phyloP scores from a whole-genome alignment of 2,113 vertebrate species.

The Engystomops pustulosus region DNA sequence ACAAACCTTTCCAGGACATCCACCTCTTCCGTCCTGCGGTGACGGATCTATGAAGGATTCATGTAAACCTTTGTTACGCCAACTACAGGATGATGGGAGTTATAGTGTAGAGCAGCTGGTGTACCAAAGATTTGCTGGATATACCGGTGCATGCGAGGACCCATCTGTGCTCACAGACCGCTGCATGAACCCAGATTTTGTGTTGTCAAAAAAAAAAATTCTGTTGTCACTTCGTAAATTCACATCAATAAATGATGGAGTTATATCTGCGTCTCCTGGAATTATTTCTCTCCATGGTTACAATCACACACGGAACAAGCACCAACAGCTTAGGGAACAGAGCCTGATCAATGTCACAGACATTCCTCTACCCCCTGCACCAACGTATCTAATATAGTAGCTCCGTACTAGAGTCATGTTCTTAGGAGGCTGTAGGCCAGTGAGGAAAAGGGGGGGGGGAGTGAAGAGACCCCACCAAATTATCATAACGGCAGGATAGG shows the following conservation, averaged over 20 bases:
- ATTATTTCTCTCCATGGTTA: no score
- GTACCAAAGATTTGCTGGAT: not conserved
- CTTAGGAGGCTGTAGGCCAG: no score
- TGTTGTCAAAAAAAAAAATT: not conserved
- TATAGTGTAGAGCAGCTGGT: slow-evolving; percentile 5
- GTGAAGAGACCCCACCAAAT: no score
- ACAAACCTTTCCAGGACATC: not conserved
- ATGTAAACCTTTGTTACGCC: slow-evolving; percentile 10
- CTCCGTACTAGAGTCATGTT: no score
- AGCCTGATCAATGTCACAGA: no score
- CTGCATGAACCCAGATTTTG: slow-evolving; percentile 21
- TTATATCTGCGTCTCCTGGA: not conserved
- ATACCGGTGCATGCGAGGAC: slow-evolving; percentile 8
- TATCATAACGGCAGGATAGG: no score
- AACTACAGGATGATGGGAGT: slow-evolving; percentile 5
- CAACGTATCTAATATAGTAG: no score
- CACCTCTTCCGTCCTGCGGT: not conserved
- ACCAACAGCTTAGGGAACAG: no score
- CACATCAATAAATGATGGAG: slow-evolving; percentile 32
- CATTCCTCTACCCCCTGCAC: no score
- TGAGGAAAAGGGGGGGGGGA: no score
- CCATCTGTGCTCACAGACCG: not conserved
- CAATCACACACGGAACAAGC: no score
- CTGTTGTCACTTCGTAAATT: not conserved
- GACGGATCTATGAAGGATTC: not conserved